phyloP scores from a whole-genome alignment of 2,888 invertebrate species.

The Apocheima hispidaria region DNA sequence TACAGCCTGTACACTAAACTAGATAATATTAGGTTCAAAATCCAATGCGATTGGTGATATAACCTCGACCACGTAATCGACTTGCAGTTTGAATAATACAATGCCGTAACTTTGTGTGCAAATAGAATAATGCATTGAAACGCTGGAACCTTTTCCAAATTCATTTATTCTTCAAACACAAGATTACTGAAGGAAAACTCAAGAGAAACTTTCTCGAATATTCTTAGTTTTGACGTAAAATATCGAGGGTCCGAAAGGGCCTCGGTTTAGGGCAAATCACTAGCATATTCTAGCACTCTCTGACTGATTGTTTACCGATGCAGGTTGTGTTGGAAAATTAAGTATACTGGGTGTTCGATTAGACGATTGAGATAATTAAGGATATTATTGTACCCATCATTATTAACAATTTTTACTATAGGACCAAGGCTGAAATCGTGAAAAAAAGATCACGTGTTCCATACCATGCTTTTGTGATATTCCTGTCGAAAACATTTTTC shows the following conservation, averaged over 20 bases:
- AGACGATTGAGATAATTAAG: too few species aligned
- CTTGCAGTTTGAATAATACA: constrained; percentile 74
- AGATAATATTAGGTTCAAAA: constrained; percentile 51
- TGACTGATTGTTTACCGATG: background rate
- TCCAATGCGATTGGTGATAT: constrained; percentile 45
- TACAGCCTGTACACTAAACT: constrained; percentile 11
- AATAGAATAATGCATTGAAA: constrained; percentile 62
- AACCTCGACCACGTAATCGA: constrained; percentile 65
- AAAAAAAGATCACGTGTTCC: too few species aligned
- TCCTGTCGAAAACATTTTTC: too few species aligned
- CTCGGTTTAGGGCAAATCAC: constrained; percentile 5
- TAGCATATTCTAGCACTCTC: constrained; percentile 13
- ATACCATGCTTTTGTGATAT: too few species aligned
- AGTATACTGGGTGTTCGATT: too few species aligned
- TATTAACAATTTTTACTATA: too few species aligned
- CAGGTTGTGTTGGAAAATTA: background rate
- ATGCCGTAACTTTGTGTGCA: constrained; percentile 73
- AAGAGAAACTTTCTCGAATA: constrained; percentile 5
- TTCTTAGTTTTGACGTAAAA: constrained; percentile 14
- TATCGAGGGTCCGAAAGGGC: constrained; percentile 8
- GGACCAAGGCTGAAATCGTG: too few species aligned
- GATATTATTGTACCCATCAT: too few species aligned
- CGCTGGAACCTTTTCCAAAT: constrained; percentile 29
- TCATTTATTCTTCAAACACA: constrained; percentile 6
- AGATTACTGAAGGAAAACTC: constrained; percentile 1